A percentile compares a stretch with the other conserved stretches of the same genome.
Evolutionary conservation across 1,140 invertebrate genomes (phyloP).

Genomic region (Drosophila navojoa): DNA sequence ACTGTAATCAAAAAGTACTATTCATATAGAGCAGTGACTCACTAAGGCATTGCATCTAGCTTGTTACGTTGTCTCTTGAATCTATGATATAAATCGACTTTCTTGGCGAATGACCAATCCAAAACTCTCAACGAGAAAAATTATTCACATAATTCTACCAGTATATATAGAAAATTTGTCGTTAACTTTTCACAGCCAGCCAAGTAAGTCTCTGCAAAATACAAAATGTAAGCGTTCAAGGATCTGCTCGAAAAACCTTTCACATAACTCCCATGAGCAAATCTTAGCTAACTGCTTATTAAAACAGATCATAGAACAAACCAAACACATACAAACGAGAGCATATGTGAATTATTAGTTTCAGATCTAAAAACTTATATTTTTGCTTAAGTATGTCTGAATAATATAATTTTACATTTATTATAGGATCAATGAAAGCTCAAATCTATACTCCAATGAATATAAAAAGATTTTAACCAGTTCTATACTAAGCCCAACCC

Average conservation of each 20-base stretch:
- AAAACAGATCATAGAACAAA: neutral
- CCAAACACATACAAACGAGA: conserved; percentile 3
- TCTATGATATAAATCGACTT: conserved; percentile 82
- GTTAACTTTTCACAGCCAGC: neutral
- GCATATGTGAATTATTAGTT: neutral
- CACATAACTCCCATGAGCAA: neutral
- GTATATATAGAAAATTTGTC: conserved; percentile 4
- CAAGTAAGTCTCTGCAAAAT: conserved; percentile 34
- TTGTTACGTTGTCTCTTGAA: conserved; percentile 79
- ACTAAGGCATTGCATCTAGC: conserved; percentile 55
- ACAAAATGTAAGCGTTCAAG: neutral
- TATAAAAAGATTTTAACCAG: neutral
- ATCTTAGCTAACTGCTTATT: neutral
- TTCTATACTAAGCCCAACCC: neutral
- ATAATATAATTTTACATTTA: neutral
- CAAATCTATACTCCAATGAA: too few species aligned
- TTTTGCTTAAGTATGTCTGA: neutral
- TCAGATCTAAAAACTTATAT: neutral
- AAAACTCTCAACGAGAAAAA: conserved; percentile 12
- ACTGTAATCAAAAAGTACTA: neutral
- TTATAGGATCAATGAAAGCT: too few species aligned
- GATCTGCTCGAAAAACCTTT: neutral
- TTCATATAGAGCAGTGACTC: conserved; percentile 8
- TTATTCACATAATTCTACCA: neutral
- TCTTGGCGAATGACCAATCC: conserved; percentile 78